Evolutionary conservation across 2,113 vertebrate species (phyloP).

Genomic region (Eurypyga helias): DNA sequence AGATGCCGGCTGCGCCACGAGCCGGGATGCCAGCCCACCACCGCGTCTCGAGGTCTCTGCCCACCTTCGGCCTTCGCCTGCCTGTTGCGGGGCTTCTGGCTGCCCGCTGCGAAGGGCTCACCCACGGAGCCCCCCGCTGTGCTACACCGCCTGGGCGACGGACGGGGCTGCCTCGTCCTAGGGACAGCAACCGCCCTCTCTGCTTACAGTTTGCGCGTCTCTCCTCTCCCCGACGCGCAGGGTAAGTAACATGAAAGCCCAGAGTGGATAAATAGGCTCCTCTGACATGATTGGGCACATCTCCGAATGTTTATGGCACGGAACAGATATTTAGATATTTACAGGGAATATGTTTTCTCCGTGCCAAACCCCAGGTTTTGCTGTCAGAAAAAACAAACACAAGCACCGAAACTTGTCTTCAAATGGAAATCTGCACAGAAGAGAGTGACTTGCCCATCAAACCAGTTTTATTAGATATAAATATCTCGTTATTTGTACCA

Average conservation of each 20-base stretch:
- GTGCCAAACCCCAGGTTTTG: conserved; percentile 72
- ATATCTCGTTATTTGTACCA: conserved; percentile 75
- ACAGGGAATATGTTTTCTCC: conserved; percentile 38
- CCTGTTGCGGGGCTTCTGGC: rapidly evolving
- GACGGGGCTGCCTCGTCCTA: background rate
- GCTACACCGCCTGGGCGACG: rapidly evolving
- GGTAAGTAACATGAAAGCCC: conserved; percentile 27
- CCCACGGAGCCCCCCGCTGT: rapidly evolving
- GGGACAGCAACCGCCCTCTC: background rate
- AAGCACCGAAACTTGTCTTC: conserved; percentile 72
- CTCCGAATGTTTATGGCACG: conserved; percentile 29
- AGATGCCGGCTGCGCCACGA: rapidly evolving
- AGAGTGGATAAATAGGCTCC: conserved; percentile 7
- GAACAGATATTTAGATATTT: conserved; percentile 67
- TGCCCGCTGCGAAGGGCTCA: background rate
- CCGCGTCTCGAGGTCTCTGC: rapidly evolving
- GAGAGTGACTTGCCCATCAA: conserved; percentile 74
- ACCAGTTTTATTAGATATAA: conserved; percentile 81
- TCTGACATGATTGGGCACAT: conserved; percentile 61
- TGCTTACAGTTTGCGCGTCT: background rate
- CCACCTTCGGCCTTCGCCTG: rapidly evolving
- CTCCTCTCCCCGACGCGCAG: background rate
- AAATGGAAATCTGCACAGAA: conserved; percentile 58
- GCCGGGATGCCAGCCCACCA: rapidly evolving
- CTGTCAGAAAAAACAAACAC: conserved; percentile 68